Percentiles rank a stretch among this genome's conserved stretches.
These are phyloP conservation scores for Athrips mouffetella DNA, from an alignment of 2,888 invertebrate species.

Conservation along the genomic window DNA sequence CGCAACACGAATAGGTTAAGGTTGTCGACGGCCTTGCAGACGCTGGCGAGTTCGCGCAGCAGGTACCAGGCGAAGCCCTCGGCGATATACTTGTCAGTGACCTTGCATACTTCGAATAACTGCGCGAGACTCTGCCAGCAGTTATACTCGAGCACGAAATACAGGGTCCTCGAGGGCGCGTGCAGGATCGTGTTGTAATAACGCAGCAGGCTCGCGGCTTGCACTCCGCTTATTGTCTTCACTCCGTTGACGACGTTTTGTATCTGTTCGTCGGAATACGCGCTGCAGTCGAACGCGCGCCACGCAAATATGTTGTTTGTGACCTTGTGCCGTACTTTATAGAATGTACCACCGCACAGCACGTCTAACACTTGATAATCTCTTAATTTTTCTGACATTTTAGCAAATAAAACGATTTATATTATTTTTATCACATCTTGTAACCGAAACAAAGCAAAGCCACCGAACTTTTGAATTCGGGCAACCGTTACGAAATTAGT, in stretches of 20 bases:
- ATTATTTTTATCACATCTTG: conserved; percentile 55
- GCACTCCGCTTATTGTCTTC: conserved; percentile 58
- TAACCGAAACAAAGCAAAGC: conserved; percentile 70
- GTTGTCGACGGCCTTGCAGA: conserved; percentile 48
- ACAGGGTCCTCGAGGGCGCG: conserved; percentile 66
- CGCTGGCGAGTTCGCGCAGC: conserved; percentile 57
- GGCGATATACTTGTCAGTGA: conserved; percentile 48
- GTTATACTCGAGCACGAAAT: conserved; percentile 67
- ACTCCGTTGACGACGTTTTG: conserved; percentile 65
- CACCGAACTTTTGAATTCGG: conserved; percentile 51
- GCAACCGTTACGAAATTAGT: conserved; percentile 55
- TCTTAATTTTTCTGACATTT: conserved; percentile 65
- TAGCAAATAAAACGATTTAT: conserved; percentile 24
- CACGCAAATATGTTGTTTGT: conserved; percentile 71
- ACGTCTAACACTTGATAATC: conserved; percentile 74
- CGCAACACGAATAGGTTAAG: conserved; percentile 46
- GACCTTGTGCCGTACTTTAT: conserved; percentile 75
- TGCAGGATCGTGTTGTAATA: conserved; percentile 71
- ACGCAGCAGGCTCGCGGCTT: conserved; percentile 54
- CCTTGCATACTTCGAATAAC: conserved; percentile 49
- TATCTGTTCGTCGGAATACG: conserved; percentile 63
- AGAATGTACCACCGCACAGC: conserved; percentile 69
- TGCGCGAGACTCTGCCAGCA: conserved; percentile 61
- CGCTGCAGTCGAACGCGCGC: conserved; percentile 70
- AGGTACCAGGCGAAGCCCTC: conserved; percentile 67